A percentile compares a stretch with the other conserved stretches of the same genome.
phyloP scores from a whole-genome alignment of 2,113 vertebrate species.

The Atlantisia rogersi region DNA sequence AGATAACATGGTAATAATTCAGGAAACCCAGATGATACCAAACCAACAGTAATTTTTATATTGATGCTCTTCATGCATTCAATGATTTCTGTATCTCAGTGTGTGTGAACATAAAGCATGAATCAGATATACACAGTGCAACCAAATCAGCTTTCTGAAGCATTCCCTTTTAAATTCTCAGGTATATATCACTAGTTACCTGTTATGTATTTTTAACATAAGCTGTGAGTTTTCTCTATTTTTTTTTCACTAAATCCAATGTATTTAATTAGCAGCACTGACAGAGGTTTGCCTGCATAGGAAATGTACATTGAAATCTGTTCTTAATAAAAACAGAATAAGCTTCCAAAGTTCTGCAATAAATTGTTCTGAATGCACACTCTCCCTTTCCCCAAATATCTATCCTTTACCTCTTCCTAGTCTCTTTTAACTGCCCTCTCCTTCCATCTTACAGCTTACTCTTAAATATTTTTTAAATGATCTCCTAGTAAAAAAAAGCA shows the following conservation, averaged over 20 bases:
- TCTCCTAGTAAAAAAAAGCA: conserved; percentile 2
- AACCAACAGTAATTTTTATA: neutral
- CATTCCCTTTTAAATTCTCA: neutral
- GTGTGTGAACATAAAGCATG: conserved; percentile 5
- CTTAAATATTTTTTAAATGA: conserved; percentile 24
- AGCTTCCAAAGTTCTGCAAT: conserved; percentile 23
- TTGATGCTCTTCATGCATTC: neutral
- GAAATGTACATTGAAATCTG: neutral
- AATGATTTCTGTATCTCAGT: conserved; percentile 11
- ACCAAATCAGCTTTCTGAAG: conserved; percentile 16
- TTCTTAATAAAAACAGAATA: neutral
- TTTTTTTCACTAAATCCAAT: neutral
- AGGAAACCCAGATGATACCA: neutral
- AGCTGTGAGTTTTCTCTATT: neutral
- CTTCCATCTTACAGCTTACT: neutral
- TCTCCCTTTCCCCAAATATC: neutral
- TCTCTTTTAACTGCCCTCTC: neutral
- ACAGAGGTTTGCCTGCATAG: neutral
- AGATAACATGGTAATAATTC: neutral
- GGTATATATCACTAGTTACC: neutral
- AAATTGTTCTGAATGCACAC: neutral
- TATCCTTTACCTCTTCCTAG: neutral
- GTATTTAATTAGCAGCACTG: neutral
- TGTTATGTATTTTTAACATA: neutral
- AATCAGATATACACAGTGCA: conserved; percentile 24